These are phyloP conservation scores for Dynastes maya DNA, from an alignment of 2,888 invertebrate genomes.

Conservation along the genomic window DNA sequence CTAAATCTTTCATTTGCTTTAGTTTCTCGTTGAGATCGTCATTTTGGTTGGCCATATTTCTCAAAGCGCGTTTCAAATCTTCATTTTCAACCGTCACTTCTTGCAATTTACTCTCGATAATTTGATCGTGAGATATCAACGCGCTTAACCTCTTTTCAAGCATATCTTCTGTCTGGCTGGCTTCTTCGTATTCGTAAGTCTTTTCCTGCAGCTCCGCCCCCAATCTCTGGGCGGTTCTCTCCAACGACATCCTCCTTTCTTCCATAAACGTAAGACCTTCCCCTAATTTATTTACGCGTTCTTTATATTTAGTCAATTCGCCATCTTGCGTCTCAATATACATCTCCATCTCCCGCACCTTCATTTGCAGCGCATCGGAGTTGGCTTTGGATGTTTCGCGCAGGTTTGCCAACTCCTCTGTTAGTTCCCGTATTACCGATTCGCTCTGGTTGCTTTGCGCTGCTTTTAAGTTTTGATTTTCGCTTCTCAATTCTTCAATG, in stretches of 20 bases:
- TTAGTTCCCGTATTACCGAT: conserved; percentile 65
- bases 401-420: conserved; percentile 66
- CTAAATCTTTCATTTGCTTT: conserved; percentile 47
- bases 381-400: conserved; percentile 68
- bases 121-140: conserved; percentile 77
- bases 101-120: conserved; percentile 75
- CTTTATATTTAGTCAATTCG: conserved; percentile 78
- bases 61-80: conserved; percentile 65
- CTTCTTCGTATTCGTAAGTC: conserved; percentile 75
- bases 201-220: conserved; percentile 76
- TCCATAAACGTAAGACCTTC: conserved; percentile 78
- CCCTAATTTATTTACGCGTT: conserved; percentile 78
- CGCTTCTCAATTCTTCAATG: conserved; percentile 51
- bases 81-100: conserved; percentile 75
- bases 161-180: conserved; percentile 77
- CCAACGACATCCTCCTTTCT: conserved; percentile 75
- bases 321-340: conserved; percentile 82
- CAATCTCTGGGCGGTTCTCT: conserved; percentile 77
- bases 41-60: conserved; percentile 56
- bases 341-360: conserved; percentile 82
- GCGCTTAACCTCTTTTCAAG: conserved; percentile 76
- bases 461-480: background rate
- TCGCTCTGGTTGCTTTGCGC: conserved; percentile 55
- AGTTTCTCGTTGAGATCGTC: conserved; percentile 59
- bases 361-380: conserved; percentile 74